Conservation (phyloP, 2,113 vertebrate genomes). For the Callorhinus ursinus region DNA sequence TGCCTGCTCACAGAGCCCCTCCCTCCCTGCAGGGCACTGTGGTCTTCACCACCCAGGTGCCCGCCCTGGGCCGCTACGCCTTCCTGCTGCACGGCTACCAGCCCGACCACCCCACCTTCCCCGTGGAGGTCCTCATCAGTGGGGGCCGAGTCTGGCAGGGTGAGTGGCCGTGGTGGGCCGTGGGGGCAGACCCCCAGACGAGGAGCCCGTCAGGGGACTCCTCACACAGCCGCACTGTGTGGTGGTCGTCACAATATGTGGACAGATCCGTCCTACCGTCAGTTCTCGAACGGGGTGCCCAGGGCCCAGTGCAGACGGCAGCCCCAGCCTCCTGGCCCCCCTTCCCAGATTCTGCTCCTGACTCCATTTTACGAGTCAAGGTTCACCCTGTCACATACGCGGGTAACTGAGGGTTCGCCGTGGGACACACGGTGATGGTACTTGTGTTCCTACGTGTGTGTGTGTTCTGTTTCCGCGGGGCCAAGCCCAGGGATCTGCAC, state of each 20-base stretch:
- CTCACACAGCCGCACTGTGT: accelerated
- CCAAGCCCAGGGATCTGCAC: accelerated
- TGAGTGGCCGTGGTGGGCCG: slow-evolving; percentile 73
- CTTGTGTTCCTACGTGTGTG: accelerated
- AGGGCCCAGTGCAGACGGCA: accelerated
- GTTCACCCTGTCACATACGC: accelerated
- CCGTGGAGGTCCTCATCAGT: slow-evolving; percentile 91
- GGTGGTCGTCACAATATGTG: accelerated
- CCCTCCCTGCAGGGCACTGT: slow-evolving; percentile 88
- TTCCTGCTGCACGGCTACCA: slow-evolving; percentile 97
- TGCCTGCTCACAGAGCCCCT: background rate
- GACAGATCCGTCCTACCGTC: background rate
- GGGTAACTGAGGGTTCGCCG: accelerated
- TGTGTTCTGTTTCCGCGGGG: background rate
- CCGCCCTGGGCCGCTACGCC: slow-evolving; percentile 92
- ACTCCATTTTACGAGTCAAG: accelerated
- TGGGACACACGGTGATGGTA: accelerated
- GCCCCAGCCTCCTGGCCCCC: accelerated
- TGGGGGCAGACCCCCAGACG: accelerated
- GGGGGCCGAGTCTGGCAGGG: slow-evolving; percentile 96
- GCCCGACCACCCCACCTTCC: slow-evolving; percentile 91
- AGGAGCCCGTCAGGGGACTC: background rate
- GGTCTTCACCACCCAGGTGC: slow-evolving; percentile 89
- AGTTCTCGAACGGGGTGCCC: accelerated
- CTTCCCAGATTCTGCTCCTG: background rate